A percentile compares a stretch with the other conserved stretches of the same genome.
These are phyloP conservation scores for Lithodes maja DNA, from an alignment of 2,888 invertebrate genomes.

Conservation along the genomic window DNA sequence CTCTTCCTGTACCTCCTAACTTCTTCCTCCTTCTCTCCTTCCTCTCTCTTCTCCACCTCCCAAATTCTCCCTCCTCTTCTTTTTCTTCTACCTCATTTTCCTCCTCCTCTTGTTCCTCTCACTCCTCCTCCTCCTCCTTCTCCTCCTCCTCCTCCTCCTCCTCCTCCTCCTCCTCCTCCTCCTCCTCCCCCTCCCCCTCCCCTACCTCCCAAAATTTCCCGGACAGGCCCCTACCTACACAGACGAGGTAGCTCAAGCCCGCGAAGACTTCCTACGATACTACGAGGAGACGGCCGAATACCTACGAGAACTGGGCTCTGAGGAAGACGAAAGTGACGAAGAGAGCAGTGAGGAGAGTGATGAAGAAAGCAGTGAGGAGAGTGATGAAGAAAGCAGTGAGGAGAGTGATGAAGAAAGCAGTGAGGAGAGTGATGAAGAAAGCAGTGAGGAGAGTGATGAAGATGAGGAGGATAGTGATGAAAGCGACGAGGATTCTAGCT, in stretches of 20 bases:
- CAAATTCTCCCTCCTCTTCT: neutral
- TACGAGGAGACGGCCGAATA: slow-evolving; percentile 49
- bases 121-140: neutral
- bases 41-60: neutral
- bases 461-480: neutral
- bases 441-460: neutral
- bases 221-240: slow-evolving; percentile 51
- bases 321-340: neutral
- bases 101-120: neutral
- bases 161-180: neutral
- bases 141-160: neutral
- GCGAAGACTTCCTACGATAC: slow-evolving; percentile 47
- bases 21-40: neutral
- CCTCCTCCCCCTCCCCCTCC: neutral
- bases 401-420: neutral
- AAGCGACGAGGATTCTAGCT: slow-evolving; percentile 3
- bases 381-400: neutral
- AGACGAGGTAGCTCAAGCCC: slow-evolving; percentile 42
- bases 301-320: slow-evolving; percentile 39
- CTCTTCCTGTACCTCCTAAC: neutral
- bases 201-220: neutral
- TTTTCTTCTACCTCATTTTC: neutral
- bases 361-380: neutral
- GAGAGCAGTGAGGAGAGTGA: neutral
- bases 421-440: slow-evolving; percentile 13